These are phyloP conservation scores for Folsomia manolachei DNA, from an alignment of 2,888 invertebrate species.

Conservation along the genomic window DNA sequence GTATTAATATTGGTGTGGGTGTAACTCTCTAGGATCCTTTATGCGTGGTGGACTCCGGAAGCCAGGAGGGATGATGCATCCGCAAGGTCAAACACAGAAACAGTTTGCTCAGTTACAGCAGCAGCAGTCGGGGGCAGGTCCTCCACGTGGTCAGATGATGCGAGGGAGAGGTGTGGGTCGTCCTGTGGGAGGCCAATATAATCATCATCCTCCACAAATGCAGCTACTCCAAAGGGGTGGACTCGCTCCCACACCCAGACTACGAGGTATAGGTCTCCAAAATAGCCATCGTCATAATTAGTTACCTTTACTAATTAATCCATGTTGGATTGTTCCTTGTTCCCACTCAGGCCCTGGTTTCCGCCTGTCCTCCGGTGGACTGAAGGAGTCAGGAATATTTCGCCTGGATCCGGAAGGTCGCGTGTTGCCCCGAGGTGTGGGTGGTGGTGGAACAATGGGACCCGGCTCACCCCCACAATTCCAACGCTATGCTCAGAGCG, in stretches of 20 bases:
- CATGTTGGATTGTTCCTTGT: background rate
- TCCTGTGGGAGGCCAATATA: no score
- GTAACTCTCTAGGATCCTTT: background rate
- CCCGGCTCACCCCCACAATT: background rate
- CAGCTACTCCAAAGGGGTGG: background rate
- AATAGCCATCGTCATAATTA: no score
- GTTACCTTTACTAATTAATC: background rate
- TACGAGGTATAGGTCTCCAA: no score
- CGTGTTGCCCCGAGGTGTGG: background rate
- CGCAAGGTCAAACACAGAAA: no score
- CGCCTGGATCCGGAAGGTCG: background rate
- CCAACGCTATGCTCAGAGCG: constrained; percentile 9
- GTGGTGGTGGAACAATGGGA: background rate
- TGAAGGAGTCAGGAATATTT: background rate
- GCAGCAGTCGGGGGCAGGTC: no score
- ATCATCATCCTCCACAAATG: no score
- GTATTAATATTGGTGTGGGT: no score
- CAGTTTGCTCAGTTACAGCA: no score
- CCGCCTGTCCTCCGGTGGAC: background rate
- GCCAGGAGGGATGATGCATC: background rate
- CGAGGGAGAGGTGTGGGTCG: background rate
- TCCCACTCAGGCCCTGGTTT: background rate
- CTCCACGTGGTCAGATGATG: no score
- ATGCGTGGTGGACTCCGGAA: background rate
- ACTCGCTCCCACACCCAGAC: background rate